phyloP scores from a whole-genome alignment of 2,113 vertebrate genomes.

The Corydoras sp. region DNA sequence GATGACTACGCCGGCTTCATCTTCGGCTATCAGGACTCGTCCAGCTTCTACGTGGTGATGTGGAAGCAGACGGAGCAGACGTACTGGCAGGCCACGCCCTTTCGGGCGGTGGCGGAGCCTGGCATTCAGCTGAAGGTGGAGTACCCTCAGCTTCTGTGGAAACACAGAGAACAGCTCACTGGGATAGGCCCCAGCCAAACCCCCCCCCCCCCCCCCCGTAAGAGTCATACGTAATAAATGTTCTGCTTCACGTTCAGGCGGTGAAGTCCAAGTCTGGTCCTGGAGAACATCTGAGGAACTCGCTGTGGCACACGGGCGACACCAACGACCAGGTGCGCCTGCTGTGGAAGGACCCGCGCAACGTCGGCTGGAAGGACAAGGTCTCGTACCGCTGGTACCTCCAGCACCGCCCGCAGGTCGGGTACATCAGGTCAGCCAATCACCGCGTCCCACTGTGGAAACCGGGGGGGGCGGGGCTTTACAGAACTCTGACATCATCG shows the following conservation, averaged over 20 bases:
- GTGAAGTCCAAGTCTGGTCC: conserved; percentile 94
- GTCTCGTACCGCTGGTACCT: conserved; percentile 98
- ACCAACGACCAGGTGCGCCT: conserved; percentile 92
- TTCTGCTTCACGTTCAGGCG: conserved; percentile 63
- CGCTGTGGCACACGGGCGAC: conserved; percentile 96
- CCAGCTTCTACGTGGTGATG: conserved; percentile 98
- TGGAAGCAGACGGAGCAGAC: conserved; percentile 99
- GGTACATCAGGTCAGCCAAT: conserved; percentile 82
- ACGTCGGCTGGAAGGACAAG: conserved; percentile 98
- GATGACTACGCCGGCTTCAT: conserved; percentile 98
- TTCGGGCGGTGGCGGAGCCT: conserved; percentile 93
- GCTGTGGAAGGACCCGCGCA: conserved; percentile 95
- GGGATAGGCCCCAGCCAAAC: too few species aligned
- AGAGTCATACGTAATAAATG: background rate
- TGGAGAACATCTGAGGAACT: conserved; percentile 92
- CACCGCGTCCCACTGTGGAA: background rate
- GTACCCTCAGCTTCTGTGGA: background rate
- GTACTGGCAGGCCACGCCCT: conserved; percentile 96
- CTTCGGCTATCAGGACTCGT: conserved; percentile 97
- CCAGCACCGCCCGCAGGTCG: conserved; percentile 93
- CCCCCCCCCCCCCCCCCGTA: too few species aligned
- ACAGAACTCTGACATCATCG: too few species aligned
- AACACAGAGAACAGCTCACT: too few species aligned
- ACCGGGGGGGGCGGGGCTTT: too few species aligned
- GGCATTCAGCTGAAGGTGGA: conserved; percentile 96